Percentiles rank a stretch among this genome's conserved stretches.
Evolutionary conservation across 2,888 invertebrate species (phyloP).

Genomic region (Protophormia terraenovae): DNA sequence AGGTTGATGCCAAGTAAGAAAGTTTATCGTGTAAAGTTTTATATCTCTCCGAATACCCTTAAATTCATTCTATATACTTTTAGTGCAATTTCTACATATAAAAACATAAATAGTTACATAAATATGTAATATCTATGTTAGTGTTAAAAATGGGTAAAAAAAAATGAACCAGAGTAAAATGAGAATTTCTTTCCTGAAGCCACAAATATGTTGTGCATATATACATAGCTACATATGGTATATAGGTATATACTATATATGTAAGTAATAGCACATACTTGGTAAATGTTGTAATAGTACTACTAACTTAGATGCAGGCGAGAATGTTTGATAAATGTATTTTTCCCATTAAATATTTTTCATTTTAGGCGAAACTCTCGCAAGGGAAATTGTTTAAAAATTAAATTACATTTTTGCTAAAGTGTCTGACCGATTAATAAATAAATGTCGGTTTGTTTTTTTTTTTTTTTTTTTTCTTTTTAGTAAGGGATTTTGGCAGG

Average conservation of each 20-base stretch:
- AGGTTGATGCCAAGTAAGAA: no score
- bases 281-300: neutral
- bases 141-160: slow-evolving; percentile 19
- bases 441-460: slow-evolving; percentile 28
- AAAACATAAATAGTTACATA: neutral
- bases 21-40: no score
- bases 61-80: neutral
- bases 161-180: slow-evolving; percentile 37
- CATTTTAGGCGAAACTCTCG: slow-evolving; percentile 16
- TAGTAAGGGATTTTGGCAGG: neutral
- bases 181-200: slow-evolving; percentile 57
- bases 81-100: neutral
- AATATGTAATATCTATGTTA: slow-evolving; percentile 22
- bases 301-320: slow-evolving; percentile 36
- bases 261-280: no score
- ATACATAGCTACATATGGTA: no score
- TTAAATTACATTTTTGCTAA: slow-evolving; percentile 47
- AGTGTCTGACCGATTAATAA: slow-evolving; percentile 59
- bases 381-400: slow-evolving; percentile 50
- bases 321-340: slow-evolving; percentile 43
- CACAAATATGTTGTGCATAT: slow-evolving; percentile 43
- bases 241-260: no score
- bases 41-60: neutral
- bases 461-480: neutral
- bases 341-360: slow-evolving; percentile 45